These are phyloP conservation scores for Acanthurus lineatus DNA, from an alignment of 2,797 vertebrate genomes.

Conservation along the genomic window DNA sequence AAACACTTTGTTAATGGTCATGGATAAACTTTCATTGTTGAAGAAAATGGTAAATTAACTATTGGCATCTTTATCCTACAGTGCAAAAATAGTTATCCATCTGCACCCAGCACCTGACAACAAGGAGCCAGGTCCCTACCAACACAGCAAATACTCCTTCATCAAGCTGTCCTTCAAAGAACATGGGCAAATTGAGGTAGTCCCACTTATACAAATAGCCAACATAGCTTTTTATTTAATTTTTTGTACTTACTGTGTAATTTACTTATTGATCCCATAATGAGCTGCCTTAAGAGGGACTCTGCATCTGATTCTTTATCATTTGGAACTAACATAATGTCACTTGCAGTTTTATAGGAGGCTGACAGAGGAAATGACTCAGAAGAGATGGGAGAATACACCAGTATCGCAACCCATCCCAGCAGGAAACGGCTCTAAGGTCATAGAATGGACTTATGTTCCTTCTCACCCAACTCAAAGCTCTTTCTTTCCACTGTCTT, in stretches of 20 bases:
- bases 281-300: not conserved
- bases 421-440: slow-evolving; percentile 86
- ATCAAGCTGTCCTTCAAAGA: slow-evolving; percentile 98
- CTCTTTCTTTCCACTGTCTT: not conserved
- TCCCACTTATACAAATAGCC: not conserved
- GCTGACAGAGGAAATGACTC: slow-evolving; percentile 95
- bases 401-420: slow-evolving; percentile 89
- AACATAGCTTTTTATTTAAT: not conserved
- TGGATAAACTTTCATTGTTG: not conserved
- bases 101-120: slow-evolving; percentile 88
- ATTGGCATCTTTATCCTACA: slow-evolving; percentile 60
- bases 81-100: slow-evolving; percentile 98
- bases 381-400: slow-evolving; percentile 93
- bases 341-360: slow-evolving; percentile 92
- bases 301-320: not conserved
- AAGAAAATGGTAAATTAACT: not conserved
- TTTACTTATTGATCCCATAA: not conserved
- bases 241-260: not conserved
- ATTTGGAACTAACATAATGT: not conserved
- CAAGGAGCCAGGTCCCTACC: slow-evolving; percentile 96
- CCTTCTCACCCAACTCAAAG: not conserved
- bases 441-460: slow-evolving; percentile 60
- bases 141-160: slow-evolving; percentile 93
- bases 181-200: slow-evolving; percentile 97
- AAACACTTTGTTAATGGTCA: not conserved